Evolutionary conservation across 2,888 invertebrate genomes (phyloP), one percentile per base, ranked within the genome.

Genomic region (Tineola bisselliella): DNA sequence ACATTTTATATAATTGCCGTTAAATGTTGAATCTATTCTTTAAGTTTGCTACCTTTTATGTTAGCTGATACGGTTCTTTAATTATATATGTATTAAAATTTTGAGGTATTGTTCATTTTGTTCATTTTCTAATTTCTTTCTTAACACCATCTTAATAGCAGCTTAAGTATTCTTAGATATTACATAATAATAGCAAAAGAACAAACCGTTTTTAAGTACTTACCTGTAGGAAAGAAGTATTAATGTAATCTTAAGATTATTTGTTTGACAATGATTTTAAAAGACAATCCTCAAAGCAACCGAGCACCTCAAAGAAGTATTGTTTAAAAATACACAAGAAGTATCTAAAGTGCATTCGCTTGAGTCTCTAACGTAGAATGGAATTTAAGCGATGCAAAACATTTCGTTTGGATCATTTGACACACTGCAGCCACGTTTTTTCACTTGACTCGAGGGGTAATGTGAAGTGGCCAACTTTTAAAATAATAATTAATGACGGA

Each of bases 1-100:
- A 74, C 77, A 74, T 81, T 82, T 75, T 77, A 74, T 78, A 74
- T 82, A 82, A 84, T 82, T 77, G 78, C 78, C 79, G 80, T 77
- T 77, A 76, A 79, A 81, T 73, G 79, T 72, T 70, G 68, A 70
- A 76, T 79, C 79, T 79, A 81, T 83, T 82, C 79, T 79, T 77
- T 74, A 71, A 64, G 66, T 77, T 77, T 2, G 43, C 17, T 15
- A n/a, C 31, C 44, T 10, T 18, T 44, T 43, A 12, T 44, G 19
- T 43, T 11, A 8, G 25, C 11, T 54, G 54, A 54, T 54, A 12
- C 54, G 18, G 12, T 54, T 10, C 10, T 1, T n/a, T 38, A 38
- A 38, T 38, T 38, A 38, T 25, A 38, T 10, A 10, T 38, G 2
- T 38, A 25, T 38, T 38, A 38, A 38, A 12, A 38, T 38, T 38